Conservation (phyloP, 2,797 vertebrate genomes). For the Channa striata region DNA sequence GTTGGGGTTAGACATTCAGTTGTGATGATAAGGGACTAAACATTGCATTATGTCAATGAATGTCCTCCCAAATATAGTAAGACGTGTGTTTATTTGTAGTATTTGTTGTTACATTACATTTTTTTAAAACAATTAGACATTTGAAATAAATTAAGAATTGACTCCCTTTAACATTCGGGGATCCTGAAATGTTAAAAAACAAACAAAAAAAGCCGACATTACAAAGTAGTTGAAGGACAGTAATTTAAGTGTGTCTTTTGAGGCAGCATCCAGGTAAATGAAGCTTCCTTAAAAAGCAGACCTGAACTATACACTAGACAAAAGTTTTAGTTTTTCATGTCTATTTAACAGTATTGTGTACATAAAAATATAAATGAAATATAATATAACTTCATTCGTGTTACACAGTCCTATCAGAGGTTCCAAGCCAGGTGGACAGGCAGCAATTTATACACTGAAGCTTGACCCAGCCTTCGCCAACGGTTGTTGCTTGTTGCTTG, state of each 20-base stretch:
- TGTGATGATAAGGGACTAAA: too few species aligned
- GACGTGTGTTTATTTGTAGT: too few species aligned
- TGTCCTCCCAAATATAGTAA: too few species aligned
- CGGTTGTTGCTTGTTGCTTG: conserved; percentile 7
- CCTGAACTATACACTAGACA: too few species aligned
- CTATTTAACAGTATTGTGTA: too few species aligned
- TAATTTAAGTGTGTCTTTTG: background rate
- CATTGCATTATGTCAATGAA: too few species aligned
- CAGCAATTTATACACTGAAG: conserved; percentile 14
- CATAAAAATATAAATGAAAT: too few species aligned
- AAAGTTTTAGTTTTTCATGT: too few species aligned
- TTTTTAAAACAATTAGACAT: background rate
- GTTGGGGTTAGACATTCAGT: too few species aligned
- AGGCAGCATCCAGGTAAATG: too few species aligned
- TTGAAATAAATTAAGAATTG: background rate
- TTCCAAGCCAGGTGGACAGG: conserved; percentile 27
- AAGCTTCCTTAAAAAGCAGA: background rate
- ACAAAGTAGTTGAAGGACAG: background rate
- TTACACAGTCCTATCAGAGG: conserved; percentile 10
- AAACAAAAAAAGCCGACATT: background rate
- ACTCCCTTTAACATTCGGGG: background rate
- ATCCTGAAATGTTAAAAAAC: too few species aligned
- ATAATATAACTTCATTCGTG: background rate
- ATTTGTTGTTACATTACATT: too few species aligned
- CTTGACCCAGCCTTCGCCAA: conserved; percentile 29